Conservation (phyloP, 92 coral and sea anemone species). For the Actinostola sp. region DNA sequence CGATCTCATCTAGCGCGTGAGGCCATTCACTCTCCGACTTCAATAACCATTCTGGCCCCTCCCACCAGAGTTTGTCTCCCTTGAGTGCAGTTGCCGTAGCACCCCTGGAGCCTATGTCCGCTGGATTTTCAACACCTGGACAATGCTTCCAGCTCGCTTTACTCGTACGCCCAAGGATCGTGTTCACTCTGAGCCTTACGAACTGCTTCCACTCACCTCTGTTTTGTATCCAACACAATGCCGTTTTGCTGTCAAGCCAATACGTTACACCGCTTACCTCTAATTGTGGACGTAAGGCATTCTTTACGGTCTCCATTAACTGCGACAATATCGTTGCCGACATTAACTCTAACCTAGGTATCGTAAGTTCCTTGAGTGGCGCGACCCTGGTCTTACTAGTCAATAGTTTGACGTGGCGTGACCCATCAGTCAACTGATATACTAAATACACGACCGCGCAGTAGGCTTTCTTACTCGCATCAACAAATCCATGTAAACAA, state of each 20-base stretch:
- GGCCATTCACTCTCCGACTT: slow-evolving; percentile 15
- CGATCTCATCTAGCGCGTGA: background rate
- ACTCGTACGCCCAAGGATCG: slow-evolving; percentile 13
- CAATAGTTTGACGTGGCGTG: background rate
- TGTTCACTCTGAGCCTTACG: slow-evolving; percentile 38
- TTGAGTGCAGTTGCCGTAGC: slow-evolving; percentile 3
- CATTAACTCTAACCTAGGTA: slow-evolving; percentile 46
- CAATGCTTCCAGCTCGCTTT: slow-evolving; percentile 43
- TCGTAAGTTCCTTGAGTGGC: slow-evolving; percentile 24
- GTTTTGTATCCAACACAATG: slow-evolving; percentile 38
- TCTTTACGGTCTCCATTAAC: slow-evolving; percentile 18
- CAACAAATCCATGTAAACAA: too few relatives aligned
- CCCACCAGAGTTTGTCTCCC: slow-evolving; percentile 14
- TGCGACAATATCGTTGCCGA: slow-evolving; percentile 44
- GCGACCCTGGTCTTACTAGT: slow-evolving; percentile 42
- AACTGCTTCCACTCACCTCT: slow-evolving; percentile 47
- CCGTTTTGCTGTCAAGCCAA: slow-evolving; percentile 49
- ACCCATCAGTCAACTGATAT: background rate
- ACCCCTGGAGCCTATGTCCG: slow-evolving; percentile 34
- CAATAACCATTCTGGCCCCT: slow-evolving; percentile 21
- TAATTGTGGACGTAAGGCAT: slow-evolving; percentile 14
- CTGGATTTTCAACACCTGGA: slow-evolving; percentile 51
- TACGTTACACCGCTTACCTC: slow-evolving; percentile 1
- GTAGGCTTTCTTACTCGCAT: slow-evolving; percentile 30
- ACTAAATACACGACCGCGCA: slow-evolving; percentile 39